These are phyloP conservation scores for Troides aeacus DNA, from an alignment of 2,888 invertebrate genomes.

Conservation along the genomic window DNA sequence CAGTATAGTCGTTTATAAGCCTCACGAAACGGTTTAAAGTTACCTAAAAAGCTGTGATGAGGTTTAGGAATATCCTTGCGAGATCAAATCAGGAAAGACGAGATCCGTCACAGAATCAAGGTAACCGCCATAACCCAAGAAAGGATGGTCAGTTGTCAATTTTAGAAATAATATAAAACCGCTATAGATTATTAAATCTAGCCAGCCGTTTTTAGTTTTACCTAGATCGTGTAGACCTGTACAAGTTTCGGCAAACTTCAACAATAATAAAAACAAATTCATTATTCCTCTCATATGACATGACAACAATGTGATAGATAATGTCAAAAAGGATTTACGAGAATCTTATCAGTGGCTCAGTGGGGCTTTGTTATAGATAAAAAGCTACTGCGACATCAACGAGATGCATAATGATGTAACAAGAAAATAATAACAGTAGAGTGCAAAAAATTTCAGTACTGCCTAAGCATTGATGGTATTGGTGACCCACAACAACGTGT, in stretches of 20 bases:
- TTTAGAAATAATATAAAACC: too few species aligned
- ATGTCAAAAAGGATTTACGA: constrained; percentile 6
- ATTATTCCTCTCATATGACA: not conserved
- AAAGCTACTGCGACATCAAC: not conserved
- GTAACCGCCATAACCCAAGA: too few species aligned
- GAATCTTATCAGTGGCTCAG: constrained; percentile 7
- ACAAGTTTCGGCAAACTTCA: not conserved
- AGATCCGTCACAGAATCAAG: too few species aligned
- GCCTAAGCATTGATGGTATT: too few species aligned
- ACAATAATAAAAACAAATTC: constrained; percentile 4
- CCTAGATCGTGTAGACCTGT: not conserved
- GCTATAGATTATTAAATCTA: not conserved
- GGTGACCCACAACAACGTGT: too few species aligned
- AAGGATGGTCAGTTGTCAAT: too few species aligned
- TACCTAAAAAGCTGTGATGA: too few species aligned
- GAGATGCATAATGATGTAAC: constrained; percentile 2
- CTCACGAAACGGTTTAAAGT: too few species aligned
- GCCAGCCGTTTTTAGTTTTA: not conserved
- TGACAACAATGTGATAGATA: constrained; percentile 13
- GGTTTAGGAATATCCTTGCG: too few species aligned
- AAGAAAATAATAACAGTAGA: not conserved
- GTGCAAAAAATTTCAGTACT: too few species aligned
- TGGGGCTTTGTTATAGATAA: constrained; percentile 1
- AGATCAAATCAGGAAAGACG: too few species aligned
- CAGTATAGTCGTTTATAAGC: too few species aligned